phyloP scores from a whole-genome alignment of 2,113 vertebrate genomes.

The Sapayoa aenigma region DNA sequence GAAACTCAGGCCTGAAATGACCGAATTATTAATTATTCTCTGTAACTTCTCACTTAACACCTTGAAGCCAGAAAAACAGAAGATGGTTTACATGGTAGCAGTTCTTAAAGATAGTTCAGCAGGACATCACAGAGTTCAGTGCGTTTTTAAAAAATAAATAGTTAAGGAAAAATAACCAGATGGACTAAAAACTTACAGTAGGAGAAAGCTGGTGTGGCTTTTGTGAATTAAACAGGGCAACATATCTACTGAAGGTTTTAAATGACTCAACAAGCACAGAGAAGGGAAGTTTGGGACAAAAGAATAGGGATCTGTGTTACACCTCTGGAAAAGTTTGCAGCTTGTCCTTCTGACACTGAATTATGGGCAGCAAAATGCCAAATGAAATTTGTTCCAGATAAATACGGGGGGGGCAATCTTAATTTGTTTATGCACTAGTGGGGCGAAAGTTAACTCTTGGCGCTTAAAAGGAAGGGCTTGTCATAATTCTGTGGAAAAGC shows the following conservation, averaged over 20 bases:
- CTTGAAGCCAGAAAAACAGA: neutral
- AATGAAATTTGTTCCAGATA: neutral
- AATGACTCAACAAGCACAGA: neutral
- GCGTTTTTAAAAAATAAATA: neutral
- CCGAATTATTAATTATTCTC: neutral
- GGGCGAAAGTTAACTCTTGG: neutral
- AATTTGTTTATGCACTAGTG: neutral
- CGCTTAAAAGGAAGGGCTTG: neutral
- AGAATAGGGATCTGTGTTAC: neutral
- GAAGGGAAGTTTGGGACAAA: neutral
- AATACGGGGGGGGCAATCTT: neutral
- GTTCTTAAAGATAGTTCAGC: constrained; percentile 9
- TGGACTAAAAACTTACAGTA: neutral
- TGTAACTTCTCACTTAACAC: neutral
- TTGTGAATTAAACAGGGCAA: neutral
- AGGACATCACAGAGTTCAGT: neutral
- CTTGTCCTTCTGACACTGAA: neutral
- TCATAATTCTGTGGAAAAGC: neutral
- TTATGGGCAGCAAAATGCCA: neutral
- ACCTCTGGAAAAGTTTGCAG: neutral
- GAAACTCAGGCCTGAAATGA: neutral
- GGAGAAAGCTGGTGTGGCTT: neutral
- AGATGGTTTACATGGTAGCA: neutral
- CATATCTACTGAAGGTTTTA: neutral
- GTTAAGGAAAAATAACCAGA: neutral